Conservation (phyloP, 53 echinoderm and acorn worm genomes). For the Zoroaster sp. region DNA sequence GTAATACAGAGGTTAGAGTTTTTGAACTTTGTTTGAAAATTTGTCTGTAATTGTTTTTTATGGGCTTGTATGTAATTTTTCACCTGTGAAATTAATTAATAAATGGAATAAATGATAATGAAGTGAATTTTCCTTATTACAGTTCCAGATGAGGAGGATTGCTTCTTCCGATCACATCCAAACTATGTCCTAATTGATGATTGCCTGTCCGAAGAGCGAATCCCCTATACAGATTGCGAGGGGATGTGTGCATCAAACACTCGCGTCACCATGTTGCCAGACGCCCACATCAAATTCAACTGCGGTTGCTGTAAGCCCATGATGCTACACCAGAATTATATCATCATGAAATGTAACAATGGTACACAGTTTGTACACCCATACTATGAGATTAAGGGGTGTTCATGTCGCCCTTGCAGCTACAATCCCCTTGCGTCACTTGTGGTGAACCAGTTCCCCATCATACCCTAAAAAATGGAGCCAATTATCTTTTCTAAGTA, state of each 20-base stretch:
- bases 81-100: no score
- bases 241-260: neutral
- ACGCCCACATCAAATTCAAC: neutral
- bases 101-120: no score
- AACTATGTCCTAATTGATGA: neutral
- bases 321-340: neutral
- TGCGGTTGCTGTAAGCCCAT: constrained; percentile 20
- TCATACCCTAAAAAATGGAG: neutral
- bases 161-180: neutral
- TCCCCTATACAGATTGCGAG: constrained; percentile 16
- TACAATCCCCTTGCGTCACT: neutral
- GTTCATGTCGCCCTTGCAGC: neutral
- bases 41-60: no score
- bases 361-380: neutral
- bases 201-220: neutral
- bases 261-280: neutral
- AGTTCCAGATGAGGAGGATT: constrained; percentile 1
- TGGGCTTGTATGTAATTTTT: no score
- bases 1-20: no score
- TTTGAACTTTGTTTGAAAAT: no score
- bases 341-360: constrained; percentile 8
- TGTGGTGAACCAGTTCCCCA: neutral
- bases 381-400: neutral
- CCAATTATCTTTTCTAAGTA: neutral
- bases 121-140: no score